These are phyloP conservation scores for Steinernema carpocapsae DNA, from an alignment of 2,888 invertebrate genomes.

Conservation along the genomic window DNA sequence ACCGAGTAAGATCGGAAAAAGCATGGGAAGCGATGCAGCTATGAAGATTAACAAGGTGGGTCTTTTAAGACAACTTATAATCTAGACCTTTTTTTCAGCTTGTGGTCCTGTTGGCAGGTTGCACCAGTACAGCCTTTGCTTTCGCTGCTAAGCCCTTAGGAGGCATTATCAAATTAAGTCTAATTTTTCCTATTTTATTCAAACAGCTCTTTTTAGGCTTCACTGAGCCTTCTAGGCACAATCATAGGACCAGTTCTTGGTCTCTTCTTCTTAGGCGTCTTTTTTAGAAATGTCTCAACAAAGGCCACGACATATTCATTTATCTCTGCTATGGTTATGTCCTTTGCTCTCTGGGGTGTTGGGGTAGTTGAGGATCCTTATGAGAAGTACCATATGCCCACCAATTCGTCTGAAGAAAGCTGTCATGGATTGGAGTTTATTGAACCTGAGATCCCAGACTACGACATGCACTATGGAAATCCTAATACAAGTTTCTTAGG, in stretches of 20 bases:
- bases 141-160: conserved; percentile 59
- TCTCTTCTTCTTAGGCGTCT: conserved; percentile 60
- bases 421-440: conserved; percentile 37
- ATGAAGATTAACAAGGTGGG: conserved; percentile 39
- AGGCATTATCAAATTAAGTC: conserved; percentile 58
- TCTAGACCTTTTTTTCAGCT: conserved; percentile 2
- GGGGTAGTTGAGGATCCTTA: conserved; percentile 39
- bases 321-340: conserved; percentile 51
- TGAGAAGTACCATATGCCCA: background rate
- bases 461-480: conserved; percentile 41
- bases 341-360: conserved; percentile 32
- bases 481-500: conserved; percentile 34
- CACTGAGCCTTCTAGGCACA: conserved; percentile 57
- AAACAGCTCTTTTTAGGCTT: background rate
- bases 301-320: conserved; percentile 56
- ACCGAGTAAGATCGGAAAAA: conserved; percentile 3
- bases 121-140: conserved; percentile 51
- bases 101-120: conserved; percentile 44
- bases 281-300: conserved; percentile 56
- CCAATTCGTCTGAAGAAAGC: conserved; percentile 15
- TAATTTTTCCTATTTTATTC: background rate
- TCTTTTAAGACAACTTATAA: background rate
- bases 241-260: conserved; percentile 60
- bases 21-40: background rate
- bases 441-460: conserved; percentile 5